Percentiles rank a stretch among this genome's conserved stretches.
Conservation (phyloP, 2,797 vertebrate genomes). For the Eleutherodactylus coqui region DNA sequence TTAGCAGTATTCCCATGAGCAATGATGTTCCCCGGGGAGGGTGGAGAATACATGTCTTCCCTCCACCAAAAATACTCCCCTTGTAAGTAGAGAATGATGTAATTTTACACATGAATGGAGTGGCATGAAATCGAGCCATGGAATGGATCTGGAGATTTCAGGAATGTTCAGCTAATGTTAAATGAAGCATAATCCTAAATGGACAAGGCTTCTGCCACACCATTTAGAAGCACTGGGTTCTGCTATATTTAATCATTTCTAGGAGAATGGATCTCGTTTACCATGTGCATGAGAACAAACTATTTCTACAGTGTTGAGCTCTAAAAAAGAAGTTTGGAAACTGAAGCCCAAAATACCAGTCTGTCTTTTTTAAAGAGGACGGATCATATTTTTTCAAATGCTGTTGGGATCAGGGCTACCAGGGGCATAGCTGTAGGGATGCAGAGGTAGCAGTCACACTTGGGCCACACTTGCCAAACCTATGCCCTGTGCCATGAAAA, state of each 20-base stretch:
- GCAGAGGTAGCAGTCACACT: background rate
- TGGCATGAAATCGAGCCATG: constrained; percentile 39
- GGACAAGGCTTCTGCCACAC: constrained; percentile 44
- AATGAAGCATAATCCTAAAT: constrained; percentile 48
- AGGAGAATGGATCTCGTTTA: constrained; percentile 33
- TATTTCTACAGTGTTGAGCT: background rate
- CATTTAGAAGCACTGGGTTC: constrained; percentile 32
- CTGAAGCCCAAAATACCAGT: background rate
- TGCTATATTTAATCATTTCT: constrained; percentile 56
- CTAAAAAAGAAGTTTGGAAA: background rate
- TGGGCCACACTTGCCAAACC: too few species aligned
- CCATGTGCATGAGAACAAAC: background rate
- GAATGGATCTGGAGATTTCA: constrained; percentile 33
- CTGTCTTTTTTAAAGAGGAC: background rate
- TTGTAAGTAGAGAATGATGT: constrained; percentile 45
- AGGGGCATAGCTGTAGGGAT: background rate
- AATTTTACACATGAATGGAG: constrained; percentile 54
- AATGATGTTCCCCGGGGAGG: background rate
- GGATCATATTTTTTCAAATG: background rate
- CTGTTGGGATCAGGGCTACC: background rate
- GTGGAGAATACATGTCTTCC: background rate
- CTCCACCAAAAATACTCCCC: constrained; percentile 4
- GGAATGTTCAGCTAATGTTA: constrained; percentile 47
- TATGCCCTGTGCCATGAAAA: too few species aligned
- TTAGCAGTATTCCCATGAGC: background rate